These are phyloP conservation scores for Amphiprion percula DNA, from an alignment of 2,113 vertebrate species.

Conservation along the genomic window DNA sequence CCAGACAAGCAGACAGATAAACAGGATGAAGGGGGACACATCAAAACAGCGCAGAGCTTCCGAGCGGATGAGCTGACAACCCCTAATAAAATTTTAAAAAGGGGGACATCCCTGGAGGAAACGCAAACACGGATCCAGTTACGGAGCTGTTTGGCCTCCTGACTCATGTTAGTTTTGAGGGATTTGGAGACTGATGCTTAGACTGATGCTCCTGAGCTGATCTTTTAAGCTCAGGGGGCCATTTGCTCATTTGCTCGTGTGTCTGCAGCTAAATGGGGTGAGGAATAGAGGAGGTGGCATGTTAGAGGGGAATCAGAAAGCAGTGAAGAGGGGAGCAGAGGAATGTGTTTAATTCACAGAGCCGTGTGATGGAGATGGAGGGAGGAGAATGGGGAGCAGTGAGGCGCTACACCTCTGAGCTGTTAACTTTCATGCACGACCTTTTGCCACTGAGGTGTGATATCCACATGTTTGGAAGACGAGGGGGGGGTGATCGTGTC, in stretches of 20 bases:
- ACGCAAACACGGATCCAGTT: slow-evolving; percentile 73
- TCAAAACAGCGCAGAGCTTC: slow-evolving; percentile 66
- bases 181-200: slow-evolving; percentile 42
- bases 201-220: slow-evolving; percentile 26
- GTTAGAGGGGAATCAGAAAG: slow-evolving; percentile 44
- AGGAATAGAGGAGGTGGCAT: slow-evolving; percentile 45
- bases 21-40: slow-evolving; percentile 72
- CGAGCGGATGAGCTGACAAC: slow-evolving; percentile 50
- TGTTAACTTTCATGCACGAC: slow-evolving; percentile 76
- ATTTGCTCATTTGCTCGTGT: slow-evolving; percentile 61
- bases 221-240: slow-evolving; percentile 49
- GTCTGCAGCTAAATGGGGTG: slow-evolving; percentile 40
- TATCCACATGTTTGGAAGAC: slow-evolving; percentile 58
- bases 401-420: slow-evolving; percentile 66
- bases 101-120: slow-evolving; percentile 53
- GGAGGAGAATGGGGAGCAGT: slow-evolving; percentile 41
- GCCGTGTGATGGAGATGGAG: slow-evolving; percentile 57
- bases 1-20: slow-evolving; percentile 74
- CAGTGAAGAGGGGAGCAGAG: slow-evolving; percentile 21
- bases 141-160: slow-evolving; percentile 54
- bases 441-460: slow-evolving; percentile 82
- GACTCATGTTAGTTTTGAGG: slow-evolving; percentile 50
- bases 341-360: slow-evolving; percentile 75
- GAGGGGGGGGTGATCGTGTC: not conserved
- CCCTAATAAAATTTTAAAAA: slow-evolving; percentile 41